Evolutionary conservation across 2,888 invertebrate genomes (phyloP).

Genomic region (Morpho helenor): DNA sequence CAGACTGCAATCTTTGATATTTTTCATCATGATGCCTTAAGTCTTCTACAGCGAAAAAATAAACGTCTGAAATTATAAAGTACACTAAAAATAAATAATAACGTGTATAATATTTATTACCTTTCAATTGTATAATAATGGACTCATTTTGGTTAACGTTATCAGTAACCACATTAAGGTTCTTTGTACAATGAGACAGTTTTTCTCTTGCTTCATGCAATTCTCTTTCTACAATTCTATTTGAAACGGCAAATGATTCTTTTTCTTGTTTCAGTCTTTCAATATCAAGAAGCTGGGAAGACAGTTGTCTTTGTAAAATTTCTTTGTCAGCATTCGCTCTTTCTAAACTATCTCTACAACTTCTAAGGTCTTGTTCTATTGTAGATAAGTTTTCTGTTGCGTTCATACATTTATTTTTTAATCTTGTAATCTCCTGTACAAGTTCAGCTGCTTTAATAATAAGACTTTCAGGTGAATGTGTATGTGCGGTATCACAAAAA

Average conservation of each 20-base stretch:
- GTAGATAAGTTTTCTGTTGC: slow-evolving; percentile 80
- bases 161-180: slow-evolving; percentile 82
- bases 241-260: slow-evolving; percentile 85
- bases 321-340: slow-evolving; percentile 84
- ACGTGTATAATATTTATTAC: slow-evolving; percentile 47
- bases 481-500: slow-evolving; percentile 82
- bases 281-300: slow-evolving; percentile 84
- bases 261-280: slow-evolving; percentile 88
- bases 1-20: slow-evolving; percentile 82
- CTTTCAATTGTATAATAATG: slow-evolving; percentile 83
- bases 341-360: slow-evolving; percentile 83
- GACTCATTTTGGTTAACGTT: slow-evolving; percentile 85
- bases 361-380: slow-evolving; percentile 82
- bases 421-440: slow-evolving; percentile 84
- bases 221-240: slow-evolving; percentile 86
- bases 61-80: too few relatives aligned
- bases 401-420: slow-evolving; percentile 80
- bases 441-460: slow-evolving; percentile 89
- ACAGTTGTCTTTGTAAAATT: slow-evolving; percentile 85
- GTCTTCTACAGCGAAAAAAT: slow-evolving; percentile 76
- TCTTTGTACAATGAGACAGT: slow-evolving; percentile 81
- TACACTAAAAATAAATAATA: neutral
- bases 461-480: slow-evolving; percentile 83
- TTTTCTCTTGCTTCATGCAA: slow-evolving; percentile 84
- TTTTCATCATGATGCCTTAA: slow-evolving; percentile 84